These are phyloP conservation scores for Panagrolaimus sp. DNA, from an alignment of 1,140 invertebrate genomes.

Conservation along the genomic window DNA sequence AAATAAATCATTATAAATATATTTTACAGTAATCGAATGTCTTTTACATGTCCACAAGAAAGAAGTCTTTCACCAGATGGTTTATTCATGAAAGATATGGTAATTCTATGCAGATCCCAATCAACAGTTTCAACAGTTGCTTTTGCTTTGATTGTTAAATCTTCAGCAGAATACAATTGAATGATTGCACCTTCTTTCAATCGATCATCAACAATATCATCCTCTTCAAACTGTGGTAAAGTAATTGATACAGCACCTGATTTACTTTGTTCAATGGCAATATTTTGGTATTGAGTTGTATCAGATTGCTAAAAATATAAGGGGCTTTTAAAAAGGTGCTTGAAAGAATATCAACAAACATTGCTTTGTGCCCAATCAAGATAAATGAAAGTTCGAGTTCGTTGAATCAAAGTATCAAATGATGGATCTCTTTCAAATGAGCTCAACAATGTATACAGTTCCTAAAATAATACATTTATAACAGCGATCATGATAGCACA, in stretches of 20 bases:
- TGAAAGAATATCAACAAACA: no score
- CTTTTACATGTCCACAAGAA: not conserved
- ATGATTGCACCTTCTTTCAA: not conserved
- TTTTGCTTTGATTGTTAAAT: not conserved
- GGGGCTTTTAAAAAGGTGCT: no score
- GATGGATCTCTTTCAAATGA: not conserved
- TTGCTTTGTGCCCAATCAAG: not conserved
- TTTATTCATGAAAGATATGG: not conserved
- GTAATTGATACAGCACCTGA: not conserved
- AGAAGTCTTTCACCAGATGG: not conserved
- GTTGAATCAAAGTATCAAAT: slow-evolving; percentile 3
- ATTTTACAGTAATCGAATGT: not conserved
- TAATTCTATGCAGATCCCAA: not conserved
- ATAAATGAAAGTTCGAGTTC: not conserved
- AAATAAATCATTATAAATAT: not conserved
- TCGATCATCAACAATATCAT: slow-evolving; percentile 12
- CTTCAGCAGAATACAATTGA: not conserved
- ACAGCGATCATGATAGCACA: no score
- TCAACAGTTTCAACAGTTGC: slow-evolving; percentile 13
- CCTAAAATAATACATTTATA: no score
- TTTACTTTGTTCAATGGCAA: not conserved
- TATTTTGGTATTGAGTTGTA: not conserved
- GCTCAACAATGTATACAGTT: not conserved
- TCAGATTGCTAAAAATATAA: slow-evolving; percentile 3
- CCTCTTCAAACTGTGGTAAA: not conserved